These are phyloP conservation scores for Pemphredon lugubris DNA, from an alignment of 2,888 invertebrate species.

Conservation along the genomic window DNA sequence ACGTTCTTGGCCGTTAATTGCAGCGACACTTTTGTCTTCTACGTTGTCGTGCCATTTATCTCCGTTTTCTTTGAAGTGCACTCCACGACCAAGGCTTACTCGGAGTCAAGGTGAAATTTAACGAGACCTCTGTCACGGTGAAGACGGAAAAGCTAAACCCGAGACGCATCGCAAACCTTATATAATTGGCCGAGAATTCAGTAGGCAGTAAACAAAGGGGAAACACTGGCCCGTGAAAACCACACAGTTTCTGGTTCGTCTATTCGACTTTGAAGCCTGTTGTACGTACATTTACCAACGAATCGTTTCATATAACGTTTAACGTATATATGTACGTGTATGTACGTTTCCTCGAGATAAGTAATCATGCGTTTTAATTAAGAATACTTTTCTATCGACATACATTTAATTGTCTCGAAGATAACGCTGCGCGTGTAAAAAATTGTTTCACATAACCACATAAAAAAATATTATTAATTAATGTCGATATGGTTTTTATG, in stretches of 20 bases:
- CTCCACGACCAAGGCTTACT: slow-evolving; percentile 38
- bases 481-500: too few relatives aligned
- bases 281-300: slow-evolving; percentile 49
- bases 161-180: slow-evolving; percentile 70
- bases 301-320: slow-evolving; percentile 52
- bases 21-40: slow-evolving; percentile 51
- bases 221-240: slow-evolving; percentile 72
- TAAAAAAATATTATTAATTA: too few relatives aligned
- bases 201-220: slow-evolving; percentile 69
- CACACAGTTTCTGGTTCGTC: slow-evolving; percentile 73
- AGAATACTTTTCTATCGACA: too few relatives aligned
- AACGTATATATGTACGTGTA: too few relatives aligned
- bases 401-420: too few relatives aligned
- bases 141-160: slow-evolving; percentile 57
- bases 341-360: too few relatives aligned
- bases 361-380: too few relatives aligned
- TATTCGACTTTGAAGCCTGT: slow-evolving; percentile 68
- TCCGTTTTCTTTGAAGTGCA: slow-evolving; percentile 48
- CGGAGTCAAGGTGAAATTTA: slow-evolving; percentile 56
- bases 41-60: slow-evolving; percentile 52
- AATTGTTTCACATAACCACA: too few relatives aligned
- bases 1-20: too few relatives aligned
- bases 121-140: slow-evolving; percentile 52
- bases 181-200: slow-evolving; percentile 76
- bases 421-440: too few relatives aligned